These are phyloP conservation scores for Cerastis rubricosa DNA, from an alignment of 2,888 invertebrate genomes.

Conservation along the genomic window DNA sequence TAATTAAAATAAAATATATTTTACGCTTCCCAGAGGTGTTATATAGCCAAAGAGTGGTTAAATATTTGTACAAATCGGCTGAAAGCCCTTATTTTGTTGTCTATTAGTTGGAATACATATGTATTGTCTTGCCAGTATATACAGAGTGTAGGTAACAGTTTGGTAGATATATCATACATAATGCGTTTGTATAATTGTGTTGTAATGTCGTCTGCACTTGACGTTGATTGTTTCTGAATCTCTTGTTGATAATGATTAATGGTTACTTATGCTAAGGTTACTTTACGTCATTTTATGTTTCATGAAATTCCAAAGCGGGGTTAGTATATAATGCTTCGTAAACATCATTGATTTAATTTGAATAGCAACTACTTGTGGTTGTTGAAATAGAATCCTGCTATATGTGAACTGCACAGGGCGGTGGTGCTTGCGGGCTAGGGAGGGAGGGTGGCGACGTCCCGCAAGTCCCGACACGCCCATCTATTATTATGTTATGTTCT, in stretches of 20 bases:
- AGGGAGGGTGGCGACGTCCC: background rate
- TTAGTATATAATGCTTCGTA: slow-evolving; percentile 22
- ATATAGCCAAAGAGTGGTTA: slow-evolving; percentile 84
- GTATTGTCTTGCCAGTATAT: slow-evolving; percentile 69
- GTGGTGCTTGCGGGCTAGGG: background rate
- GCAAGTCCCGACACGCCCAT: background rate
- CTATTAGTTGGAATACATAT: slow-evolving; percentile 73
- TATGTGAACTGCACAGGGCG: background rate
- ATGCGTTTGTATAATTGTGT: slow-evolving; percentile 50
- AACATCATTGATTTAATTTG: background rate
- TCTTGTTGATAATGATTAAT: slow-evolving; percentile 33
- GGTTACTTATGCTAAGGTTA: slow-evolving; percentile 22
- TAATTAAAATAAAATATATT: slow-evolving; percentile 75
- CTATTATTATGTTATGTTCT: background rate
- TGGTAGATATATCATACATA: slow-evolving; percentile 43
- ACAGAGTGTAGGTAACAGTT: slow-evolving; percentile 63
- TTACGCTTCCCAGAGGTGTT: slow-evolving; percentile 87
- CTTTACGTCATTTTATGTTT: slow-evolving; percentile 26
- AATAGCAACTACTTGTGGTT: background rate
- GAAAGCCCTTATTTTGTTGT: slow-evolving; percentile 79
- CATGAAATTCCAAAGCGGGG: slow-evolving; percentile 9
- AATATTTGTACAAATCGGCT: slow-evolving; percentile 83
- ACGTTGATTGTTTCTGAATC: slow-evolving; percentile 51
- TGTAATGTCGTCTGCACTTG: slow-evolving; percentile 65
- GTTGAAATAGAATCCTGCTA: background rate